phyloP scores from a whole-genome alignment of 2,888 invertebrate species.

The Ophion ellenae region DNA sequence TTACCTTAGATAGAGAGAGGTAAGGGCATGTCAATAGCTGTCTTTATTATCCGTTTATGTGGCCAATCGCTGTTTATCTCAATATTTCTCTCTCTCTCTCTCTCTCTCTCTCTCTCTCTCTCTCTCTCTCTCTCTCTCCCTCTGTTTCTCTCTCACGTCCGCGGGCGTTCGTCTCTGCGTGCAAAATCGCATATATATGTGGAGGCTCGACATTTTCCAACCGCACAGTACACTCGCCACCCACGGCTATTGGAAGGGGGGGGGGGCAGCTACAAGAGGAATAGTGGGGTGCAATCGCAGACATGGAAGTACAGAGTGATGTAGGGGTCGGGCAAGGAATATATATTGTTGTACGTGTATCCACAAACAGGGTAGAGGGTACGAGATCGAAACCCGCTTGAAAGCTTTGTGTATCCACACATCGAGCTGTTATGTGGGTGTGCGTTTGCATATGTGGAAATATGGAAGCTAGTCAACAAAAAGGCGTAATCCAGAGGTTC shows the following conservation, averaged over 20 bases:
- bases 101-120: neutral
- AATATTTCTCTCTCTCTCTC: neutral
- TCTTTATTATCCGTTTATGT: neutral
- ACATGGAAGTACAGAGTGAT: conserved; percentile 26
- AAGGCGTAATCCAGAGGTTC: neutral
- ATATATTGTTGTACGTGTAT: conserved; percentile 21
- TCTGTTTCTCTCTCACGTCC: too few relatives aligned
- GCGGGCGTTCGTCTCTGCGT: neutral
- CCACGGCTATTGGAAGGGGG: neutral
- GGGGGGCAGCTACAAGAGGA: conserved; percentile 19
- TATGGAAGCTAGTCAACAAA: neutral
- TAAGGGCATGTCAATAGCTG: conserved; percentile 5
- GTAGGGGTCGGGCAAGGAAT: conserved; percentile 6
- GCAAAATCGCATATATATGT: conserved; percentile 18
- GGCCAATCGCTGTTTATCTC: conserved; percentile 14
- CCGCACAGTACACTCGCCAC: conserved; percentile 36
- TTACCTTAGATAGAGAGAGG: neutral
- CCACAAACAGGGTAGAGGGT: conserved; percentile 23
- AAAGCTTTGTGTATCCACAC: conserved; percentile 32
- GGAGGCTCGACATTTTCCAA: conserved; percentile 55
- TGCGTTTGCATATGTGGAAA: conserved; percentile 19
- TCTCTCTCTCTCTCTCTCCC: too few relatives aligned
- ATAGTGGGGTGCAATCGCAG: conserved; percentile 12
- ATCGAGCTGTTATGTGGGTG: neutral
- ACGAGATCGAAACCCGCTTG: conserved; percentile 48